phyloP scores from a whole-genome alignment of 2,113 vertebrate genomes.

The Pteruthius melanotis region DNA sequence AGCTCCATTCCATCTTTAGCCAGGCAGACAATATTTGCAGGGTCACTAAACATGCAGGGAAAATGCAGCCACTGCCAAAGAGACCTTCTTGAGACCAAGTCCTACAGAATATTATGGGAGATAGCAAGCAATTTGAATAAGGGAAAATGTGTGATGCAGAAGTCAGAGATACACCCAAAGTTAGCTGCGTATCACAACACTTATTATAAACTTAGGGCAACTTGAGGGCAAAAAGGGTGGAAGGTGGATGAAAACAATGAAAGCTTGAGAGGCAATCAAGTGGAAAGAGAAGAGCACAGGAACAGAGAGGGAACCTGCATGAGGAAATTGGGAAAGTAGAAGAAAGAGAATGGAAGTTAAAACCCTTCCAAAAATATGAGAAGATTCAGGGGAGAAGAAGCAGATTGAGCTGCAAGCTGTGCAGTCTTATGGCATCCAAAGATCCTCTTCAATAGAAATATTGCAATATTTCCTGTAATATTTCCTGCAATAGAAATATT shows the following conservation, averaged over 20 bases:
- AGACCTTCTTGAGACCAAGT: neutral
- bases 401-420: neutral
- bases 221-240: neutral
- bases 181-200: neutral
- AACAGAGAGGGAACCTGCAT: rapidly evolving
- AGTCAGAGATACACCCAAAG: neutral
- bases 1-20: neutral
- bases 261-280: neutral
- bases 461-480: too few relatives aligned
- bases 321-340: neutral
- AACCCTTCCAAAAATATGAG: neutral
- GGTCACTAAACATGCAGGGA: neutral
- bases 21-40: neutral
- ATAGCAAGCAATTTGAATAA: neutral
- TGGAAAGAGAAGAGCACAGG: neutral
- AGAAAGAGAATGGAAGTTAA: neutral
- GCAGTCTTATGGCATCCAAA: neutral
- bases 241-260: neutral
- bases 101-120: neutral
- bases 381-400: neutral
- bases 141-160: neutral
- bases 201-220: neutral
- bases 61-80: neutral
- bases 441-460: neutral
- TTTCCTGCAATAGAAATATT: neutral